Base-by-base conservation (phyloP, 2,113 vertebrate species). In the Varanus salvator region DNA sequence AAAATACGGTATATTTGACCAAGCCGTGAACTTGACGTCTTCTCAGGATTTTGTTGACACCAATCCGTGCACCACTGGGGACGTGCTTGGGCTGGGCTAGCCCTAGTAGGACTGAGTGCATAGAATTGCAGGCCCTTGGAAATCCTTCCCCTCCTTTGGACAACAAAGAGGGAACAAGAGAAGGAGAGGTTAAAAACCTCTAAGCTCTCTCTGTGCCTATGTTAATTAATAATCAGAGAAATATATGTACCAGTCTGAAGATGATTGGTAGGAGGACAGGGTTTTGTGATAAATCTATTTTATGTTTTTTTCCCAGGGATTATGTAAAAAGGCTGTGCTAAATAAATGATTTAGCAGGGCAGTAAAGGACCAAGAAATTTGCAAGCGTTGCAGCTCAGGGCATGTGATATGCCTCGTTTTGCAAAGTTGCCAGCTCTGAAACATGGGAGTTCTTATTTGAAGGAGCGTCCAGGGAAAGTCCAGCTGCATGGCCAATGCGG, bases 261-360 rank as follows among this genome's bases (percentile, higher is more conserved):
- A 91, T 44, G 84, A 92, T 90, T 92, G 91, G 94, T 92, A 93
- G 95, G 95, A 95, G 94, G 95, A 95, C 92, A 93, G 89, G 87
- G 91, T 94, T 93, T 94, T 92, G 91, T 95, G 93, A 95, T 95
- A 94, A 95, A 96, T 95, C 90, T 96, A 75, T 92, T 95, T 95
- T 93, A 93, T 88, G 71, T 12, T 34, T 80, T 83, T 8, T 0
- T 77, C 60, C 34, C n/a, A 0, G 9, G 57, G 80, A 90, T 95
- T 96, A 93, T 92, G 88, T 93, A 93, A 93, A 95, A 93, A 86
- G 0, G 1, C 75, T 87, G 7, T 66, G 93, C 89, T 94, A 94
- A 85, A 94, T 95, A 95, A 94, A 95, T 95, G 91, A 92, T 96
- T 93, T 94, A 95, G 94, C 90, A 94, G 94, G 91, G 83, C 60